Evolutionary conservation across 2,113 vertebrate species (phyloP), one percentile per base, ranked within the genome.

Genomic region (Calidris pygmaea): DNA sequence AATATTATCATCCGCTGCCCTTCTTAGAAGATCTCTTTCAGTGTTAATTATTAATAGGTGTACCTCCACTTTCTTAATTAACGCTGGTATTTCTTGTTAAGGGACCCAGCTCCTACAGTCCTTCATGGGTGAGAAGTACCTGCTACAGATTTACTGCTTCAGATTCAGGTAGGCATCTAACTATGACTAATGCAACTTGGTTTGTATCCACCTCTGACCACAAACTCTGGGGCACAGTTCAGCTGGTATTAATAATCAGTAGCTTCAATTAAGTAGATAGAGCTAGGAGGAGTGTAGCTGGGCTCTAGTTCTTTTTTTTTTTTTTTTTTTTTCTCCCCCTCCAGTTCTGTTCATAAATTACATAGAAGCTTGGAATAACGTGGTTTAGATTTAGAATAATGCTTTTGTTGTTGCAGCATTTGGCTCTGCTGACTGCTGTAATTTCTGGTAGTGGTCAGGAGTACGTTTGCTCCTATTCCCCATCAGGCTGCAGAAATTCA

Each of bases 11-110:
- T 76, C 56, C 14, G 3, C 43, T 93, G 47, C 29, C n/a, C 9
- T 45, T 37, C 65, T 60, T 35, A 71, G 71, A 87, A 75, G 68
- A 89, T 91, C 67, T 72, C 47, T 95, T 92, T 90, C 87, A 52
- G 52, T 76, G 26, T 96, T 86, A 94, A 96, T 80, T 92, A 95
- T 95, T 96, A 83, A 97, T 90, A 87, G 55, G 14, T 45, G 12
- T 73, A 30, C 39, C 39, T 89, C 34, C 22, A 12, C 55, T 92
- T 94, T 67, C 83, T 83, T 92, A 95, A 93, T 89, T 91, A 96
- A 88, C 78, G 26, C 16, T 81, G 56, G 4, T 80, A 48, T 87
- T 95, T 71, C 39, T 35, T 56, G 34, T 41, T 59, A 60, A 85
- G 70, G 45, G 10, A 77, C 12, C 3, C 30, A 52, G 30, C 16